These are phyloP conservation scores for Zootoca vivipara DNA, from an alignment of 2,113 vertebrate species.

Conservation along the genomic window DNA sequence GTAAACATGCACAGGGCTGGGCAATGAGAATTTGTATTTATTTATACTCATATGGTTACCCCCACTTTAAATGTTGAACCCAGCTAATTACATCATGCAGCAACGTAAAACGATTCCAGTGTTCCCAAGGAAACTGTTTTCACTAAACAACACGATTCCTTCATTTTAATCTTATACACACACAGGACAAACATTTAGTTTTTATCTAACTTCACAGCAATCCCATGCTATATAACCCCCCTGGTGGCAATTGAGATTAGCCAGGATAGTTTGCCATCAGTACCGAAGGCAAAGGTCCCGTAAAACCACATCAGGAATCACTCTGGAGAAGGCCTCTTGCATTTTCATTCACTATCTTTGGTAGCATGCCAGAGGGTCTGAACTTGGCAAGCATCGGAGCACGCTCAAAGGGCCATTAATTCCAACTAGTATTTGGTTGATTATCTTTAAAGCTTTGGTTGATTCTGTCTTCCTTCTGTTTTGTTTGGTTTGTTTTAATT, in stretches of 20 bases:
- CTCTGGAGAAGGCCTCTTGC: constrained; percentile 62
- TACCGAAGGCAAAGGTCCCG: constrained; percentile 36
- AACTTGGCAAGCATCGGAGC: constrained; percentile 60
- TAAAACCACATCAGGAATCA: constrained; percentile 34
- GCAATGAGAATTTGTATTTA: not conserved
- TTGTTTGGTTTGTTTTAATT: constrained; percentile 31
- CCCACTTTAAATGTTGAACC: constrained; percentile 62
- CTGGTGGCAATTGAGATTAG: not conserved
- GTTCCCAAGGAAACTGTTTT: constrained; percentile 75
- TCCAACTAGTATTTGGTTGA: constrained; percentile 45
- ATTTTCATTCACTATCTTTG: constrained; percentile 61
- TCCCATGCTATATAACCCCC: constrained; percentile 11
- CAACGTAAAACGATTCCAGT: constrained; percentile 56
- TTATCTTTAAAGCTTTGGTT: constrained; percentile 47
- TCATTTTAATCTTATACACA: constrained; percentile 56
- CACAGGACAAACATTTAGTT: constrained; percentile 21
- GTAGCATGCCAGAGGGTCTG: constrained; percentile 58
- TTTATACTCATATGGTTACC: constrained; percentile 44
- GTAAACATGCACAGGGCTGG: not conserved
- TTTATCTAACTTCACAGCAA: constrained; percentile 33
- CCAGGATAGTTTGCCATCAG: constrained; percentile 18
- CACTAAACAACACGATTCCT: constrained; percentile 60
- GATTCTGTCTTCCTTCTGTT: constrained; percentile 40
- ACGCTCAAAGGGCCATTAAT: constrained; percentile 33
- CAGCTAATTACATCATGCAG: constrained; percentile 67